A percentile compares a stretch with the other conserved stretches of the same genome.
Conservation (phyloP, 2,888 invertebrate genomes). For the Ennomos fuscantarius region DNA sequence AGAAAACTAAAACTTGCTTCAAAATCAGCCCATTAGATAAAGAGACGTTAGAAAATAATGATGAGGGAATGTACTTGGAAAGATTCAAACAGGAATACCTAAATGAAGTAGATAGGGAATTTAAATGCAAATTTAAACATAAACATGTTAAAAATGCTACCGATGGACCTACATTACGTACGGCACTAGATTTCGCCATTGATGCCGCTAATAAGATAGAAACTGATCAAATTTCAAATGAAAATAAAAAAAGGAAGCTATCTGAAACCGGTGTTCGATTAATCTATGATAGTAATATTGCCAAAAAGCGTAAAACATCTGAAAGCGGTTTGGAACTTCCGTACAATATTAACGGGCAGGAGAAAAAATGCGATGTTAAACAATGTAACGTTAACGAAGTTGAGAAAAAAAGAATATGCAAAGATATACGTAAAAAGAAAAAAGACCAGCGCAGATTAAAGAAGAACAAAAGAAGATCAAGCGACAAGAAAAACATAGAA, state of each 20-base stretch:
- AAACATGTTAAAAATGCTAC: constrained; percentile 10
- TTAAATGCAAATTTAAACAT: constrained; percentile 26
- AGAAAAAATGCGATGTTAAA: neutral
- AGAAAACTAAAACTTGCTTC: constrained; percentile 49
- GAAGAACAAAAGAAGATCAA: constrained; percentile 18
- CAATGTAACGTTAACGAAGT: constrained; percentile 1
- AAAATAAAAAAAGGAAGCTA: constrained; percentile 24
- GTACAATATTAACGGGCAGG: neutral
- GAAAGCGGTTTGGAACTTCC: constrained; percentile 15
- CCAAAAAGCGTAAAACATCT: constrained; percentile 27
- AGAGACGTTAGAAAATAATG: constrained; percentile 45
- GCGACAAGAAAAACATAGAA: constrained; percentile 26
- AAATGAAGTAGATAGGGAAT: constrained; percentile 55
- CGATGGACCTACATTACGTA: neutral
- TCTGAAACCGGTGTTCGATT: constrained; percentile 19
- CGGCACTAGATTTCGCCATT: constrained; percentile 21
- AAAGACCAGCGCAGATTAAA: constrained; percentile 21
- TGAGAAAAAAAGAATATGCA: constrained; percentile 2
- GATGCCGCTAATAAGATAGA: constrained; percentile 14
- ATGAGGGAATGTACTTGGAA: constrained; percentile 63
- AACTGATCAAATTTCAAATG: neutral
- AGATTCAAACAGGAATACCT: constrained; percentile 68
- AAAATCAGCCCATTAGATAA: constrained; percentile 61
- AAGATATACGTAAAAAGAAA: constrained; percentile 15
- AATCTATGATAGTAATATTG: constrained; percentile 3